phyloP scores from a whole-genome alignment of 1,140 invertebrate genomes.

The Bradynema listronoti region DNA sequence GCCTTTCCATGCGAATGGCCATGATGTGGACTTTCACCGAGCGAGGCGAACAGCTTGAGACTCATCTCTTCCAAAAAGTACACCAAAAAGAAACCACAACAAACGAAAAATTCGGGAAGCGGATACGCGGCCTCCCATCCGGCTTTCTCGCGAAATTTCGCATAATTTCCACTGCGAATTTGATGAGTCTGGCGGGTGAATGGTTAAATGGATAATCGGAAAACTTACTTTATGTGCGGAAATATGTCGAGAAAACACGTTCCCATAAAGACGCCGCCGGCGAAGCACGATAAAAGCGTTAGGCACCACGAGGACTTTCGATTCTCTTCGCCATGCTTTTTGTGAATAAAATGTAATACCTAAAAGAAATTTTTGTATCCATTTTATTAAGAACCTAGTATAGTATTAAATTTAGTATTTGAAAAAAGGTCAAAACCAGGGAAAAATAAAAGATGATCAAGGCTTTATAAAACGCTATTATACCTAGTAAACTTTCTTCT shows the following conservation, averaged over 20 bases:
- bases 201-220: background rate
- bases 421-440: too few relatives aligned
- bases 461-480: too few relatives aligned
- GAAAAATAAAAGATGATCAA: too few relatives aligned
- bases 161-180: slow-evolving; percentile 40
- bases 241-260: slow-evolving; percentile 77
- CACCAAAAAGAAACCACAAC: slow-evolving; percentile 55
- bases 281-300: slow-evolving; percentile 70
- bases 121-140: slow-evolving; percentile 37
- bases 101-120: slow-evolving; percentile 47
- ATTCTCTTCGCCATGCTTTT: slow-evolving; percentile 13
- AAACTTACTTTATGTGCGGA: slow-evolving; percentile 69
- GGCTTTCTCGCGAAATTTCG: slow-evolving; percentile 16
- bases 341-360: slow-evolving; percentile 25
- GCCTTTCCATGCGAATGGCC: slow-evolving; percentile 26
- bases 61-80: slow-evolving; percentile 50
- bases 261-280: slow-evolving; percentile 75
- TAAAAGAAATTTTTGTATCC: too few relatives aligned
- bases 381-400: too few relatives aligned
- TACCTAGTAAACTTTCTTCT: too few relatives aligned
- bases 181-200: background rate
- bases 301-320: slow-evolving; percentile 44
- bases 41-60: slow-evolving; percentile 41
- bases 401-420: too few relatives aligned
- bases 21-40: slow-evolving; percentile 21